Conservation (phyloP, 2,113 vertebrate species). For the Rallus limicola region DNA sequence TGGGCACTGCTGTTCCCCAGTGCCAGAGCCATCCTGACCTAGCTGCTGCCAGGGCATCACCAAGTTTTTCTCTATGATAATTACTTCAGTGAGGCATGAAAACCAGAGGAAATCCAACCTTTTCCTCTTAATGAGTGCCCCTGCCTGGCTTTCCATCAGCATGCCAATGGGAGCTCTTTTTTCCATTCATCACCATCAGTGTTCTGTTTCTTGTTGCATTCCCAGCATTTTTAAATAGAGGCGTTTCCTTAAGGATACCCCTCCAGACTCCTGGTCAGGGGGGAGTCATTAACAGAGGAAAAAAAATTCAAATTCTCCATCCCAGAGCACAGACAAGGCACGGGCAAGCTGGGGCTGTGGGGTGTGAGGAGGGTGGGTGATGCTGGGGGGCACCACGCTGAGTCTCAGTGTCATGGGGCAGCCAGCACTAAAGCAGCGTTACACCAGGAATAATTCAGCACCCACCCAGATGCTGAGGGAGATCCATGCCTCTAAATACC, state of each 20-base stretch:
- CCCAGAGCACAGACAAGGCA: neutral
- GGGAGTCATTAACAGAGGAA: neutral
- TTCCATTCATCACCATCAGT: neutral
- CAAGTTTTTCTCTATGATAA: neutral
- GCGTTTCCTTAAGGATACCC: neutral
- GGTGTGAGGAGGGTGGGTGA: rapidly evolving
- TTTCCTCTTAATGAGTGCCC: neutral
- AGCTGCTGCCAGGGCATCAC: neutral
- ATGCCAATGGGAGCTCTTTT: neutral
- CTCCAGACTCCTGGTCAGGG: rapidly evolving
- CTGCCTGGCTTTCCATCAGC: neutral
- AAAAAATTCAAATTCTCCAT: too few species aligned
- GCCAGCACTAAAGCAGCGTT: neutral
- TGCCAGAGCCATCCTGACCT: neutral
- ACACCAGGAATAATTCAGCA: neutral
- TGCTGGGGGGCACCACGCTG: neutral
- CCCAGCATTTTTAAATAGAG: neutral
- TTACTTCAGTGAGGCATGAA: neutral
- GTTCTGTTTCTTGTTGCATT: neutral
- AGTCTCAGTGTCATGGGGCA: neutral
- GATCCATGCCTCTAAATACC: neutral
- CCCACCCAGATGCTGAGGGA: neutral
- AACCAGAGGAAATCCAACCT: neutral
- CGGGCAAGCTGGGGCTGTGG: neutral
- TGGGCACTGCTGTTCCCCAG: rapidly evolving